phyloP scores from a whole-genome alignment of 2,797 vertebrate genomes.

The Lycodopsis pacificus region DNA sequence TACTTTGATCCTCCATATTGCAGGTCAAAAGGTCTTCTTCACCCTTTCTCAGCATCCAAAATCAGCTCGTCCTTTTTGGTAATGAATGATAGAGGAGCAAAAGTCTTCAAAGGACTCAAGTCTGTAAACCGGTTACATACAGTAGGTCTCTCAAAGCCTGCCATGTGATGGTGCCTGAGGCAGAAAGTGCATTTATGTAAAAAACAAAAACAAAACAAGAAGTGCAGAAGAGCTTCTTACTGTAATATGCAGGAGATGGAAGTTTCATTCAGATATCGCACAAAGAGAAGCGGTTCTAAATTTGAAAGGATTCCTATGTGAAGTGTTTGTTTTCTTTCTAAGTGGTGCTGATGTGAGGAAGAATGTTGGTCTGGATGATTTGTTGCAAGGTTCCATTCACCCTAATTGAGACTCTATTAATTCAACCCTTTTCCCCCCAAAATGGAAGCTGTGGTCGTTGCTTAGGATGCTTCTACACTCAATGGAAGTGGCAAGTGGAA shows the following conservation, averaged over 20 bases:
- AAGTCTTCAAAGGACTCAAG: slow-evolving; percentile 59
- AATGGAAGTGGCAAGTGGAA: not conserved
- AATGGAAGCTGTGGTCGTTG: not conserved
- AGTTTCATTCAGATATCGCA: slow-evolving; percentile 24
- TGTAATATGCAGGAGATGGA: slow-evolving; percentile 39
- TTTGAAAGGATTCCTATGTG: not conserved
- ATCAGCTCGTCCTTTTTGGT: slow-evolving; percentile 44
- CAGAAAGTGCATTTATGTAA: slow-evolving; percentile 73
- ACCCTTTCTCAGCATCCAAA: slow-evolving; percentile 28
- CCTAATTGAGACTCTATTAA: not conserved
- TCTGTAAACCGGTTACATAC: slow-evolving; percentile 64
- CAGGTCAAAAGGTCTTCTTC: slow-evolving; percentile 18
- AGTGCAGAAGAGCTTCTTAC: slow-evolving; percentile 30
- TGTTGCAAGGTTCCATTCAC: not conserved
- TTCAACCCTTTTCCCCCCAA: not conserved
- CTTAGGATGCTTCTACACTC: not conserved
- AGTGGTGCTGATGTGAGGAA: slow-evolving; percentile 2
- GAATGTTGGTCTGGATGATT: not conserved
- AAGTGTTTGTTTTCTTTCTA: not conserved
- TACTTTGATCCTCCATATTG: slow-evolving; percentile 23
- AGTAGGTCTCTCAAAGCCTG: slow-evolving; percentile 67
- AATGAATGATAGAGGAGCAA: slow-evolving; percentile 68
- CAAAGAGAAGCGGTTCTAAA: not conserved
- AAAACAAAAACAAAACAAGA: slow-evolving; percentile 42
- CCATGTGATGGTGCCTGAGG: slow-evolving; percentile 69